Conservation (phyloP, 1,140 invertebrate species). For the Diabrotica virgifera region DNA sequence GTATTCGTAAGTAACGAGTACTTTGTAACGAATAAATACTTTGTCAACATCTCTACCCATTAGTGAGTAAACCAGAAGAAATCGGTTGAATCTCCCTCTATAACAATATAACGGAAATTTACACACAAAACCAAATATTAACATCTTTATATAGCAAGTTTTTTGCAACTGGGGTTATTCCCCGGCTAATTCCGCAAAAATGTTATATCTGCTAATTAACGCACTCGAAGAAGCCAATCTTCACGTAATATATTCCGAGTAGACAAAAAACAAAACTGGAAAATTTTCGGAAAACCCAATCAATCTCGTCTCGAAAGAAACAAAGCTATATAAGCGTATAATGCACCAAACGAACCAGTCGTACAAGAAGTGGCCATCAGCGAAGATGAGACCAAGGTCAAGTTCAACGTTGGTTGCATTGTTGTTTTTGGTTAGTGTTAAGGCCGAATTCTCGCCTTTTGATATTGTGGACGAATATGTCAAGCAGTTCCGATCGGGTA, state of each 20-base stretch:
- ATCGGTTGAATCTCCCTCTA: no score
- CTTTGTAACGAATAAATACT: no score
- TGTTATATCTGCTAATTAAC: background rate
- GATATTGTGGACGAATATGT: constrained; percentile 26
- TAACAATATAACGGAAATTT: no score
- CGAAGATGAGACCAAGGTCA: background rate
- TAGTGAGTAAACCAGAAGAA: no score
- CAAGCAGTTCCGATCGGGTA: constrained; percentile 17
- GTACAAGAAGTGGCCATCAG: background rate
- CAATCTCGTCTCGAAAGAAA: background rate
- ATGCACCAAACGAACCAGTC: constrained; percentile 4
- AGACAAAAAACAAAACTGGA: background rate
- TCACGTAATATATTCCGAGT: background rate
- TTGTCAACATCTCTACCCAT: no score
- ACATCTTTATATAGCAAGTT: background rate
- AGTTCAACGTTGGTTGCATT: background rate
- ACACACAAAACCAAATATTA: no score
- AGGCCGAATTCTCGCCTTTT: constrained; percentile 22
- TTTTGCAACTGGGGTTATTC: background rate
- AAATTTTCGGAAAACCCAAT: background rate
- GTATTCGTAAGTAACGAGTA: no score
- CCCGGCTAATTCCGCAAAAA: background rate
- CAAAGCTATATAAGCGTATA: constrained; percentile 5
- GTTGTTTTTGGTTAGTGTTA: background rate
- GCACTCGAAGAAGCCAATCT: background rate